phyloP scores from a whole-genome alignment of 2,113 vertebrate genomes.

The Protobothrops mucrosquamatus region DNA sequence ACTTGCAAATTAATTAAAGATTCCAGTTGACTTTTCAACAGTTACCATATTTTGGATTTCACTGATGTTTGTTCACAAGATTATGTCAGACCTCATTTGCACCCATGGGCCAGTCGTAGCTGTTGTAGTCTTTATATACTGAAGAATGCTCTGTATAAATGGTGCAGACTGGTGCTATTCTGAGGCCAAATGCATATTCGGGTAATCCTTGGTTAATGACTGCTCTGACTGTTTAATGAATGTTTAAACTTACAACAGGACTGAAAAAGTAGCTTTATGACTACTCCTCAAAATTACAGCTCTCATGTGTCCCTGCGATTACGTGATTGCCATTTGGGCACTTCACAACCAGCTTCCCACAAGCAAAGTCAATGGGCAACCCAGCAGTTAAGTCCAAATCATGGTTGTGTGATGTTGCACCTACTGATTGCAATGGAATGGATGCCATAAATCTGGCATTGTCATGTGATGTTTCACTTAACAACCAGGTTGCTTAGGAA shows the following conservation, averaged over 20 bases:
- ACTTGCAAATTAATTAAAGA: background rate
- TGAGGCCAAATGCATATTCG: background rate
- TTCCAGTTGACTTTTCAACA: background rate
- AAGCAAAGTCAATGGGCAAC: background rate
- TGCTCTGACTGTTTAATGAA: background rate
- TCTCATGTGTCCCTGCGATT: background rate
- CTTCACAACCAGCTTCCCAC: background rate
- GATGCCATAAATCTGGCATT: background rate
- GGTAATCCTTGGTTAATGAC: background rate
- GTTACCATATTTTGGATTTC: background rate
- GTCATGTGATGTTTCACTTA: background rate
- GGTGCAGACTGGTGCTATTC: background rate
- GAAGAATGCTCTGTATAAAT: background rate
- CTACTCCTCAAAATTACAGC: background rate
- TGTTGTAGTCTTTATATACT: background rate
- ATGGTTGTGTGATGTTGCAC: background rate
- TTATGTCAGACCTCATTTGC: background rate
- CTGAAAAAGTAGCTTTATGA: background rate
- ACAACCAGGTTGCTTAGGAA: background rate
- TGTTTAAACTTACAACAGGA: background rate
- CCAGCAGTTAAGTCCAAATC: background rate
- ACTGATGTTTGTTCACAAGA: background rate
- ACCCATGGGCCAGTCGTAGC: background rate
- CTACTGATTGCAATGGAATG: background rate
- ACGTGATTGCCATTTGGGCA: background rate